Evolutionary conservation across 2,888 invertebrate genomes (phyloP), one percentile per base, ranked within the genome.

Genomic region (Luperina testacea): DNA sequence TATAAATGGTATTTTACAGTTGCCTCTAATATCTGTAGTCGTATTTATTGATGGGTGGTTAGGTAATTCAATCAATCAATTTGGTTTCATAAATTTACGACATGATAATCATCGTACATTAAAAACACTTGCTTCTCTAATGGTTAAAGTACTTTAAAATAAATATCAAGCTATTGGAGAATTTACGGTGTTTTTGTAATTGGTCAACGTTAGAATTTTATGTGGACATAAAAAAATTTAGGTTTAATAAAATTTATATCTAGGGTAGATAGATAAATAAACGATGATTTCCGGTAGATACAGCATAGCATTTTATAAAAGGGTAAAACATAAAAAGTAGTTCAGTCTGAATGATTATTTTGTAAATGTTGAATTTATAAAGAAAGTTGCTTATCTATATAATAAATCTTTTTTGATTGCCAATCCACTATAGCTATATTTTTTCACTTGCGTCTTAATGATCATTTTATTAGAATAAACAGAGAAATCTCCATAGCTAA

Each of bases 21-120:
- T 63, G 38, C 20, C 9, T 78, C 45, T 74, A 42, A 67, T 38
- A 57, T 86, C 65, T 80, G 32, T 32, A 27, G 57, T 74, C 42
- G n/a, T 74, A 67, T 63, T 73, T 75, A n/a, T 80, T 53, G 38
- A 57, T 81, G 57, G 67, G 27, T 51, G 72, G 85, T 78, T 78
- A 82, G 84, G 90, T 88, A 82, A 88, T 80, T 75, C 77, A 85
- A 89, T 90, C 83, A 88, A 90, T 88, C 88, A 90, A 85, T 86
- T 83, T 83, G 64, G 75, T 85, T 77, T 83, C 76, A 77, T 84
- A 27, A 38, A 77, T 76, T 89, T 89, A 84, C 81, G 63, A 86
- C 80, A 86, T 80, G 61, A 78, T 83, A 85, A 81, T 77, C 57
- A 57, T 80, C 42, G 69, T 20, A 78, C 63, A 65, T 82, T 70